phyloP scores from a whole-genome alignment of 1,140 invertebrate genomes.

The Drosophila sucinea region DNA sequence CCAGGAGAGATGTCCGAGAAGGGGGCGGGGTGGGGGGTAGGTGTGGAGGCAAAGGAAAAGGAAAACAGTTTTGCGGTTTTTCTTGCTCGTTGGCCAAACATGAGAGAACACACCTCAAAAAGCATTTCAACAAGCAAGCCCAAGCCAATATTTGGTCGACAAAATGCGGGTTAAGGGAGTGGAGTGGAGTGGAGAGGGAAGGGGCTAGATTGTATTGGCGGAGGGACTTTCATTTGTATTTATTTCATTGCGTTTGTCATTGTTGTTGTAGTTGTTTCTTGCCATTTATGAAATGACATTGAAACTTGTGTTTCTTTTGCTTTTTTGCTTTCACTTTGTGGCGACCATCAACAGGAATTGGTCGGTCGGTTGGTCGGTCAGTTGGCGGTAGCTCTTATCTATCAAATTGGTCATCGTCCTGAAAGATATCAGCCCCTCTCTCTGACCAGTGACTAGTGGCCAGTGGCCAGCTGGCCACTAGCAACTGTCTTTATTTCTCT shows the following conservation, averaged over 20 bases:
- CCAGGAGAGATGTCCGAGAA: not conserved
- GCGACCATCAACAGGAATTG: conserved; percentile 28
- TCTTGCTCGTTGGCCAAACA: conserved; percentile 58
- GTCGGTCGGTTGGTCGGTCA: conserved; percentile 4
- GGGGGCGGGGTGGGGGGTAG: not conserved
- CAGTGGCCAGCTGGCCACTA: conserved; percentile 26
- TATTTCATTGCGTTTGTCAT: conserved; percentile 72
- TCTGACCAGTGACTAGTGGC: conserved; percentile 17
- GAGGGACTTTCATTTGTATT: conserved; percentile 71
- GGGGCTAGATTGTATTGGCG: conserved; percentile 31
- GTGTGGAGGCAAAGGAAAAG: not conserved
- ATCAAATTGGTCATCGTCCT: conserved; percentile 72
- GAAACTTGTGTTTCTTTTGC: conserved; percentile 59
- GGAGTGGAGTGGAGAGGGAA: not conserved
- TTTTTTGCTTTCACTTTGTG: conserved; percentile 47
- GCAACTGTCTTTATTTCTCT: conserved; percentile 12
- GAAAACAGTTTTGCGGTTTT: conserved; percentile 40
- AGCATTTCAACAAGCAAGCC: conserved; percentile 47
- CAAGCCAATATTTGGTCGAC: conserved; percentile 74
- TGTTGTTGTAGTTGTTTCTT: conserved; percentile 26
- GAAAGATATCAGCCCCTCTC: conserved; percentile 28
- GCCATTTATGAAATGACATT: conserved; percentile 78
- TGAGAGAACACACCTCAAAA: conserved; percentile 74
- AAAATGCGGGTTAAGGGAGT: conserved; percentile 38
- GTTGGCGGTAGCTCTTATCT: conserved; percentile 58